Conservation (phyloP, 2,888 invertebrate genomes). For the Tribolium freemani region DNA sequence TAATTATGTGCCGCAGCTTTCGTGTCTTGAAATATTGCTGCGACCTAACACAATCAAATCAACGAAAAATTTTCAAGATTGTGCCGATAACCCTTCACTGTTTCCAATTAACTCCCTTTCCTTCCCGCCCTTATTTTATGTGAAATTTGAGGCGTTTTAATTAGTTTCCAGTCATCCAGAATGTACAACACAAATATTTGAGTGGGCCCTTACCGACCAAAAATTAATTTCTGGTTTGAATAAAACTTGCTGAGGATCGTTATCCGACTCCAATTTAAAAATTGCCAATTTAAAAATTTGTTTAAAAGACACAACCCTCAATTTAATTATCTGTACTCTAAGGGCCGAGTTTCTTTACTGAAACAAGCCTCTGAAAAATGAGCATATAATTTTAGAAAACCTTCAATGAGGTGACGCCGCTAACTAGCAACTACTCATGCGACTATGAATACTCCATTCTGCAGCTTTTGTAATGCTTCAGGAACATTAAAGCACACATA, state of each 20-base stretch:
- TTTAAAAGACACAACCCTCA: conserved; percentile 7
- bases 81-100: conserved; percentile 17
- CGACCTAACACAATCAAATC: conserved; percentile 22
- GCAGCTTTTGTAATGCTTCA: conserved; percentile 16
- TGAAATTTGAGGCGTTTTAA: conserved; percentile 22
- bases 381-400: conserved; percentile 15
- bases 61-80: not conserved
- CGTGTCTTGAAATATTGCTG: conserved; percentile 14
- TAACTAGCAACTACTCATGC: conserved; percentile 24
- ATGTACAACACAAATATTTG: conserved; percentile 19
- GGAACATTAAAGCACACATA: conserved; percentile 9
- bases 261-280: not conserved
- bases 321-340: conserved; percentile 19
- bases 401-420: conserved; percentile 10
- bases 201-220: not conserved
- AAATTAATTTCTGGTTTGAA: conserved; percentile 15
- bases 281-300: conserved; percentile 11
- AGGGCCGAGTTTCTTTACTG: conserved; percentile 4
- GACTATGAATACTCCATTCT: conserved; percentile 5
- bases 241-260: conserved; percentile 4
- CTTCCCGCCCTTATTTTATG: conserved; percentile 1
- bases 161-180: conserved; percentile 1
- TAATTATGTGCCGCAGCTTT: conserved; percentile 27
- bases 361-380: conserved; percentile 25
- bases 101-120: conserved; percentile 23